Percentiles rank a stretch among this genome's conserved stretches.
Evolutionary conservation across 2,113 vertebrate genomes (phyloP).

Genomic region (Rhodinocichla rosea): DNA sequence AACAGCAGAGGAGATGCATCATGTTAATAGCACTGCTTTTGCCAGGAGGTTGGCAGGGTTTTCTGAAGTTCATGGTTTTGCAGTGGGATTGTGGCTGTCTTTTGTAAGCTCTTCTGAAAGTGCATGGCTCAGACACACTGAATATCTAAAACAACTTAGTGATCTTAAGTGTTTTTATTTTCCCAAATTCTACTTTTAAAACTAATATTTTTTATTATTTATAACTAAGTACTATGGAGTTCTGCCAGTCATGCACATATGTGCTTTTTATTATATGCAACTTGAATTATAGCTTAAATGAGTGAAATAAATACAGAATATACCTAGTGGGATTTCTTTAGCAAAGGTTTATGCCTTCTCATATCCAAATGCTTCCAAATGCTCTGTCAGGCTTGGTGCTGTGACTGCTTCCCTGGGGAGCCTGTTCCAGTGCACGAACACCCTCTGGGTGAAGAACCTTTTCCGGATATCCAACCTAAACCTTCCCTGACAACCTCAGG

Average conservation of each 20-base stretch:
- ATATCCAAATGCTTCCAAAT: rapidly evolving
- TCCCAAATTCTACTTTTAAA: background rate
- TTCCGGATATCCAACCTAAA: background rate
- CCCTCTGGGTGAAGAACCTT: background rate
- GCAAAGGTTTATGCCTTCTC: background rate
- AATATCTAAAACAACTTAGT: background rate
- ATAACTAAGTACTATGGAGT: background rate
- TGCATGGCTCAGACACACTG: rapidly evolving
- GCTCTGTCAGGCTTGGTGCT: background rate
- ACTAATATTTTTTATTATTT: background rate
- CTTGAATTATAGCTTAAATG: background rate
- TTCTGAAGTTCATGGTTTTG: background rate
- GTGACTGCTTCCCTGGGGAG: background rate
- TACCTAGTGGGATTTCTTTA: background rate
- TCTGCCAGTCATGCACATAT: rapidly evolving
- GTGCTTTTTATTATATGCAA: background rate
- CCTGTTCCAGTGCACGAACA: background rate
- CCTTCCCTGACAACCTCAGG: background rate
- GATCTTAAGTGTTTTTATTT: background rate
- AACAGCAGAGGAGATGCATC: background rate
- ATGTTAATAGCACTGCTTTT: background rate
- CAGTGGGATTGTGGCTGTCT: background rate
- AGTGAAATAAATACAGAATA: background rate
- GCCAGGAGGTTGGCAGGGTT: background rate
- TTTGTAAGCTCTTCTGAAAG: background rate